phyloP scores from a whole-genome alignment of 2,888 invertebrate species.

The Tipula vernalis region DNA sequence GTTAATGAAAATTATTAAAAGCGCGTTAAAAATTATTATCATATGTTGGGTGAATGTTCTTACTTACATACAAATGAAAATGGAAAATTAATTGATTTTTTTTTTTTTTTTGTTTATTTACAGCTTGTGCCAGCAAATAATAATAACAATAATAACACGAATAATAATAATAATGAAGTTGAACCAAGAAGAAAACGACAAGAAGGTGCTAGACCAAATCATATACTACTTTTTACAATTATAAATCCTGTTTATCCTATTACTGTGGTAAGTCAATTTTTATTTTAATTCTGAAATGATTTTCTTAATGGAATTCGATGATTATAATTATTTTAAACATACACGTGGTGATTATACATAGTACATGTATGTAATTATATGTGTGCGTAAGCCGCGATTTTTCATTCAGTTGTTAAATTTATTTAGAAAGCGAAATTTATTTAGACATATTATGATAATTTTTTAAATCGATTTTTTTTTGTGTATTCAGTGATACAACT shows the following conservation, averaged over 20 bases:
- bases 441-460: background rate
- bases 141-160: background rate
- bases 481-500: background rate
- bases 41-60: background rate
- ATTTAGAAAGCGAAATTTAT: background rate
- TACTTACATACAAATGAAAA: background rate
- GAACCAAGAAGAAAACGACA: conserved; percentile 63
- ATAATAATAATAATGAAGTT: conserved; percentile 28
- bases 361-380: background rate
- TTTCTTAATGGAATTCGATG: background rate
- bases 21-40: background rate
- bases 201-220: conserved; percentile 83
- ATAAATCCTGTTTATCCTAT: conserved; percentile 98
- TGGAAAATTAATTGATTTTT: background rate
- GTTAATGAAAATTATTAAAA: background rate
- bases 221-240: conserved; percentile 93
- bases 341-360: background rate
- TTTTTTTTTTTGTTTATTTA: background rate
- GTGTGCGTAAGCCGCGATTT: background rate
- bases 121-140: background rate
- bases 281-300: background rate
- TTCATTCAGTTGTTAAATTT: background rate
- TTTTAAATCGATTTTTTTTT: background rate
- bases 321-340: too few relatives aligned
- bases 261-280: conserved; percentile 78